Base-by-base conservation (phyloP, 2,113 vertebrate genomes). In the Hyaena hyaena region DNA sequence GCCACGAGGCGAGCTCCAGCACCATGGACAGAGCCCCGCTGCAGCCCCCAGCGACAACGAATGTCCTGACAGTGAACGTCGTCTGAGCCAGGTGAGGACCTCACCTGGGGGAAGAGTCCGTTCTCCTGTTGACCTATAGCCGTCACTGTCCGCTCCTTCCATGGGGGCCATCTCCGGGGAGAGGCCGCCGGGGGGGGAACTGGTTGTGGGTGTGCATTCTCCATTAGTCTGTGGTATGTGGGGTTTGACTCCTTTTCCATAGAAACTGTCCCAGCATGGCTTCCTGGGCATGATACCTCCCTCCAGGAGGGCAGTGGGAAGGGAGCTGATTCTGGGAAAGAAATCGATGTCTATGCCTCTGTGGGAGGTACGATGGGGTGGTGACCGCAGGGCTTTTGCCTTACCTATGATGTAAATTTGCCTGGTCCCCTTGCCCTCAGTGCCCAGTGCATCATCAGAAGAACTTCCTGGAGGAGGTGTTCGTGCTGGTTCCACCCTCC, bases 11-110 rank as follows among this genome's bases (percentile, higher is more conserved):
- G 1, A 31, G 0, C 8, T 21, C 61, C 85, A 15, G 17, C 35
- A 1, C 17, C 15, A 0, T 68, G 58, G 17, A 53, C n/a, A 35
- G 61, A 1, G 8, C 16, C 1, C 4, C 0, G 11, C 33, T 0
- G 14, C 17, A 21, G n/a, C 73, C 15, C 6, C 10, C 4, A 0
- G 21, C 2, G 0, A 84, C 35, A 4, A 10, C 0, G 1, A 1
- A 4, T 2, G 5, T 16, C 39, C 39, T 39, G 39, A 39, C 39
- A 4, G 39, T 39, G 39, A 39, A 39, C 39, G 39, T 39, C 28
- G 0, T 35, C 81, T 15, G 16, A 21, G 35, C 66, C 21, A 95
- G 80, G 96, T 95, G 71, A 95, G 97, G 7, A 1, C 9, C 35
- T 43, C 14, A 0, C n/a, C 61, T 5, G 28, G 43, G 39, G 31